These are phyloP conservation scores for Schizothorax lantsangensis DNA, from an alignment of 2,797 vertebrate genomes.

Conservation along the genomic window DNA sequence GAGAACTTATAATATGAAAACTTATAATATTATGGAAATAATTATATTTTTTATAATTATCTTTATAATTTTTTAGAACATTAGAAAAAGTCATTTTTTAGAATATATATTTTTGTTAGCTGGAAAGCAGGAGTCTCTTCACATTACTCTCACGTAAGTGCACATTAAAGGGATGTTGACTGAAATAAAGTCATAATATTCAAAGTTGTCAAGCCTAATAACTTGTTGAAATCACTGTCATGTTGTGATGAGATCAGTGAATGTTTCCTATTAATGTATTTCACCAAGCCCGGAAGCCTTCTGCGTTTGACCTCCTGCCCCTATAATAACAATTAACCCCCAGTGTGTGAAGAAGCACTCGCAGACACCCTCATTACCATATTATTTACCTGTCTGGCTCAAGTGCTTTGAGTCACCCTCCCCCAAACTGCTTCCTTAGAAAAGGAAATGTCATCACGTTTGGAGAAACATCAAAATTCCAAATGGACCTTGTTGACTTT, in stretches of 20 bases:
- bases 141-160: neutral
- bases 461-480: neutral
- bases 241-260: conserved; percentile 44
- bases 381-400: conserved; percentile 48
- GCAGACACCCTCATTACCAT: conserved; percentile 57
- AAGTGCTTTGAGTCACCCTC: conserved; percentile 20
- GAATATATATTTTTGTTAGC: neutral
- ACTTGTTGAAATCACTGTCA: conserved; percentile 18
- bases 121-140: neutral
- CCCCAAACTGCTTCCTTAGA: neutral
- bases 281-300: conserved; percentile 24
- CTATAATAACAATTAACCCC: conserved; percentile 49
- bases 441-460: neutral
- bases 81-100: neutral
- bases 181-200: neutral
- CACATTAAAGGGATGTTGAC: neutral
- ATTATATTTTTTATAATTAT: neutral
- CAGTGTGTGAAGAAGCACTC: conserved; percentile 44
- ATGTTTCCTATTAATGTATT: conserved; percentile 30
- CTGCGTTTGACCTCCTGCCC: conserved; percentile 44
- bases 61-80: neutral
- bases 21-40: no score
- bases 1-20: neutral
- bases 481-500: no score
- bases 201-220: neutral